phyloP scores from a whole-genome alignment of 2,888 invertebrate genomes.

The Pheosia tremula region DNA sequence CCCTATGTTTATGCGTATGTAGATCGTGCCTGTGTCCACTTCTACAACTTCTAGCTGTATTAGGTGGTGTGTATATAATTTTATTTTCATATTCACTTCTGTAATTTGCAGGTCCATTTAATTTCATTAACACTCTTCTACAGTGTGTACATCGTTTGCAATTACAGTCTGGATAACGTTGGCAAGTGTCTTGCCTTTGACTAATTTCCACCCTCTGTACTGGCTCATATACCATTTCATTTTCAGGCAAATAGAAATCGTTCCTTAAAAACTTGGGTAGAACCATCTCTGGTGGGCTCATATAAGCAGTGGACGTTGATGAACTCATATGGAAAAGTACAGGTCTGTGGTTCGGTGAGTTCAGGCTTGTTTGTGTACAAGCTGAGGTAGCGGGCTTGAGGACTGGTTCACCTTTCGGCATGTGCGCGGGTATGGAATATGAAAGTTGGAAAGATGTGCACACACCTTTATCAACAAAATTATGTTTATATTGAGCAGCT shows the following conservation, averaged over 20 bases:
- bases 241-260: constrained; percentile 41
- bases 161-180: constrained; percentile 40
- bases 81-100: constrained; percentile 21
- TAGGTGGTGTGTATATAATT: constrained; percentile 53
- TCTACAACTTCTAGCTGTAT: constrained; percentile 47
- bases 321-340: constrained; percentile 74
- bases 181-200: constrained; percentile 32
- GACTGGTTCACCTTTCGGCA: constrained; percentile 39
- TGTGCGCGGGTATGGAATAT: constrained; percentile 37
- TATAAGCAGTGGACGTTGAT: constrained; percentile 78
- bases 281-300: constrained; percentile 79
- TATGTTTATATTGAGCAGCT: constrained; percentile 22
- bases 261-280: constrained; percentile 62
- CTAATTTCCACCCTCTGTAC: constrained; percentile 31
- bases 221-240: constrained; percentile 43
- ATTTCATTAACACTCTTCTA: constrained; percentile 29
- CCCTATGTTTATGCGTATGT: constrained; percentile 16
- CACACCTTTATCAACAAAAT: constrained; percentile 48
- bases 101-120: constrained; percentile 17
- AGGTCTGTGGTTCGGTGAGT: constrained; percentile 62
- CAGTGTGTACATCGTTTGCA: constrained; percentile 48
- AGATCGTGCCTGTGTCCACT: constrained; percentile 20
- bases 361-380: constrained; percentile 68
- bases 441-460: constrained; percentile 46
- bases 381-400: constrained; percentile 61